phyloP scores from a whole-genome alignment of 2,797 vertebrate species.

The Rhynchonycteris naso region DNA sequence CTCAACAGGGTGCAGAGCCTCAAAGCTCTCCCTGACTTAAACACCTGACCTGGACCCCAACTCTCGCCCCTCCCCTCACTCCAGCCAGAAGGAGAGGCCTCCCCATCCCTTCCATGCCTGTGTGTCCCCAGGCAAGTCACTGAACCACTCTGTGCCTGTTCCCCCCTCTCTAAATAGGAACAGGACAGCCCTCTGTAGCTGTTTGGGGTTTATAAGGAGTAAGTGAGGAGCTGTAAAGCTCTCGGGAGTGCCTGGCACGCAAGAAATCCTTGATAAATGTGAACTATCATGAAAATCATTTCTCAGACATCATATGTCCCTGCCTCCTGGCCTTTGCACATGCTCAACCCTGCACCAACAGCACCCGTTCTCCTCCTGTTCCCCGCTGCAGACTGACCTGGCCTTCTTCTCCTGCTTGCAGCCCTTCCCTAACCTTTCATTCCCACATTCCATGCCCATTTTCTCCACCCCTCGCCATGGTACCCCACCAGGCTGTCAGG shows the following conservation, averaged over 20 bases:
- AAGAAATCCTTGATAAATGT: fast-evolving
- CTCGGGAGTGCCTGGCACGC: not conserved
- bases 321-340: fast-evolving
- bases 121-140: not conserved
- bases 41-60: not conserved
- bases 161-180: not conserved
- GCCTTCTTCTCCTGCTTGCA: not conserved
- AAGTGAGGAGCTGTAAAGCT: not conserved
- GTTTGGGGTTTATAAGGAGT: no score
- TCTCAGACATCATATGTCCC: not conserved
- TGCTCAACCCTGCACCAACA: fast-evolving
- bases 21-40: not conserved
- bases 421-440: not conserved
- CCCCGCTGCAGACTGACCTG: not conserved
- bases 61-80: not conserved
- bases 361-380: fast-evolving
- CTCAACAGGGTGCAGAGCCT: not conserved
- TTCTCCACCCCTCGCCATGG: not conserved
- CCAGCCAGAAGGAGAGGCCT: not conserved
- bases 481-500: fast-evolving
- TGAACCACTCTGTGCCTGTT: not conserved
- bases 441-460: not conserved
- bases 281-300: fast-evolving
- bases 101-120: not conserved
- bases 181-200: fast-evolving